phyloP scores from a whole-genome alignment of 2,797 vertebrate species.

The Monodelphis domestica region DNA sequence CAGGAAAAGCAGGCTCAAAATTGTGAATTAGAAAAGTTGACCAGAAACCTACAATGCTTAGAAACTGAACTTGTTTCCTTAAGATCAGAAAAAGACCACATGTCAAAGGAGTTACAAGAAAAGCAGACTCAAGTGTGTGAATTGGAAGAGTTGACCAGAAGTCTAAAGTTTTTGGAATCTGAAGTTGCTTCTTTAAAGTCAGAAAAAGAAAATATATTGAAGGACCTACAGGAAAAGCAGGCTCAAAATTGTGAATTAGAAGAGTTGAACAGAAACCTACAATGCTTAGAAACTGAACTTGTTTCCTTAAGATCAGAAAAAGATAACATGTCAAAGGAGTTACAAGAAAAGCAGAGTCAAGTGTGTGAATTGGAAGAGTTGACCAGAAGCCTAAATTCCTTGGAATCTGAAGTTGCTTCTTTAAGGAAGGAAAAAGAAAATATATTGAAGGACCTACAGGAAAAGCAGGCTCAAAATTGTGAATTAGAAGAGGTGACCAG shows the following conservation, averaged over 20 bases:
- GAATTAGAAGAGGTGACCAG: constrained; percentile 80
- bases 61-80: background rate
- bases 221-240: background rate
- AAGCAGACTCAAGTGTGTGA: constrained; percentile 47
- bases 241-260: background rate
- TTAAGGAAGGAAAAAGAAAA: background rate
- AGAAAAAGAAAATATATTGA: background rate
- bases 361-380: background rate
- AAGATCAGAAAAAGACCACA: background rate
- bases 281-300: background rate
- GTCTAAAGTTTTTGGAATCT: too few relatives aligned
- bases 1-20: background rate
- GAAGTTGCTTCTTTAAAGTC: background rate
- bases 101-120: too few relatives aligned
- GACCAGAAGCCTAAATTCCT: background rate
- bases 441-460: background rate
- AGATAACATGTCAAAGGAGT: background rate
- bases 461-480: too few relatives aligned
- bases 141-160: too few relatives aligned
- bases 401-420: background rate
- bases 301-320: background rate
- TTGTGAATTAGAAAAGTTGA: constrained; percentile 4
- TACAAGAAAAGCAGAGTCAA: background rate
- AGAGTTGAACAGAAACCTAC: background rate
- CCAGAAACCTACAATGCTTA: background rate